A percentile compares a stretch with the other conserved stretches of the same genome.
phyloP scores from a whole-genome alignment of 1,140 invertebrate species.

The Drosophila gunungcola region DNA sequence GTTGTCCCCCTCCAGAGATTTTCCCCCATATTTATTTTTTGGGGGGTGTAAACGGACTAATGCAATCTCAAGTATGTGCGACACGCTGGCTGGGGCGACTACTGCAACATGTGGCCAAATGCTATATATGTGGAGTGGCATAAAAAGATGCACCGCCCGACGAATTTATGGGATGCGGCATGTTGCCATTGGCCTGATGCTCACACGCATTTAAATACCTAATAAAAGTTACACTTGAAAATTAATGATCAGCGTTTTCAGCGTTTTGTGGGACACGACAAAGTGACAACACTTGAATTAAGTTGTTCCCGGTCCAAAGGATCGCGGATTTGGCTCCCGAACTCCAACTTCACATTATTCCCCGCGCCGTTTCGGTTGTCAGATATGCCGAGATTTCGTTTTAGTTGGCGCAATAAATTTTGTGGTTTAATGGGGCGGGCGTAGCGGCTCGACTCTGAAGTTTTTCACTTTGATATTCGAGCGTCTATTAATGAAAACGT shows the following conservation, averaged over 20 bases:
- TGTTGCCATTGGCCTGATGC: slow-evolving; percentile 75
- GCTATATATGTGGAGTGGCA: slow-evolving; percentile 27
- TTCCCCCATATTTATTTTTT: slow-evolving; percentile 23
- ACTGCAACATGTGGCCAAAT: slow-evolving; percentile 71
- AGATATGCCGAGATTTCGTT: slow-evolving; percentile 72
- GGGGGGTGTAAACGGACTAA: slow-evolving; percentile 67
- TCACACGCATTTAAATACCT: slow-evolving; percentile 82
- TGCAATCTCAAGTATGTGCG: slow-evolving; percentile 82
- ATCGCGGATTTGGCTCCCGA: slow-evolving; percentile 15
- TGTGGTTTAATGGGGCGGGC: slow-evolving; percentile 82
- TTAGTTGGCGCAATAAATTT: slow-evolving; percentile 83
- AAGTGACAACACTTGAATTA: slow-evolving; percentile 83
- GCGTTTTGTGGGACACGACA: slow-evolving; percentile 76
- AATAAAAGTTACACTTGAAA: slow-evolving; percentile 84
- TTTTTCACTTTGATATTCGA: slow-evolving; percentile 80
- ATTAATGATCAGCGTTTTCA: slow-evolving; percentile 80
- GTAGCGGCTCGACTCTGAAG: slow-evolving; percentile 74
- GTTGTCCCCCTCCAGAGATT: neutral
- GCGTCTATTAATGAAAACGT: slow-evolving; percentile 81
- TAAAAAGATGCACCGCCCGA: slow-evolving; percentile 48
- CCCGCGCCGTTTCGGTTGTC: slow-evolving; percentile 29
- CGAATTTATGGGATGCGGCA: slow-evolving; percentile 77
- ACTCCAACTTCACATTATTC: slow-evolving; percentile 17
- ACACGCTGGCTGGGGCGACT: slow-evolving; percentile 50
- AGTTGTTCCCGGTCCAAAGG: slow-evolving; percentile 55